phyloP scores from a whole-genome alignment of 2,797 vertebrate genomes.

The Carcharodon carcharias region DNA sequence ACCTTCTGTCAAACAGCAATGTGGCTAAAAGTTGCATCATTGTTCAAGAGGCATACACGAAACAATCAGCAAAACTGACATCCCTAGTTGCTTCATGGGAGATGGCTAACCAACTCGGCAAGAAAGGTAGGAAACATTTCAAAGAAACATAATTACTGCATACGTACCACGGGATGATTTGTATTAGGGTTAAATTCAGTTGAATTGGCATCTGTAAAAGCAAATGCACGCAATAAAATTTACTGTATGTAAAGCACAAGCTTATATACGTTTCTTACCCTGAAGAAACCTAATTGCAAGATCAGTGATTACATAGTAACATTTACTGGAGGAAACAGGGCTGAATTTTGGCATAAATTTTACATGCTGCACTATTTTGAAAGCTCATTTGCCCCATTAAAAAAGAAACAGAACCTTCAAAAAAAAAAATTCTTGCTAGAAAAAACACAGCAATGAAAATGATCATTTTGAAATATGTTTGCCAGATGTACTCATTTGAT shows the following conservation, averaged over 20 bases:
- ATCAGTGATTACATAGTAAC: background rate
- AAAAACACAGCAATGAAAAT: background rate
- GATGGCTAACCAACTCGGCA: background rate
- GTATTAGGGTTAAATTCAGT: conserved; percentile 90
- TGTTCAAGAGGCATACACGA: background rate
- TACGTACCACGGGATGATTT: conserved; percentile 81
- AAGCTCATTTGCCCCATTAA: background rate
- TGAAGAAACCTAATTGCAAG: background rate
- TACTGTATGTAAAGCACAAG: background rate
- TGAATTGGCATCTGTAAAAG: conserved; percentile 80
- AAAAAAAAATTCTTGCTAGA: background rate
- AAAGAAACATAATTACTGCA: fast-evolving
- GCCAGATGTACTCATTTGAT: background rate
- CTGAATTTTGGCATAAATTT: background rate
- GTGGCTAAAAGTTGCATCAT: background rate
- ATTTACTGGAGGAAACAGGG: background rate
- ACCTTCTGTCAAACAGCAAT: background rate
- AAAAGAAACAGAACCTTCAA: background rate
- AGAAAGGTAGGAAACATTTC: background rate
- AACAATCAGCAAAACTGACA: background rate
- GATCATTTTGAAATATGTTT: background rate
- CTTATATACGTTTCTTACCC: background rate
- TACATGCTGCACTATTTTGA: background rate
- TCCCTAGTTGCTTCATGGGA: background rate
- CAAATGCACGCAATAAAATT: background rate